A percentile compares a stretch with the other conserved stretches of the same genome.
Conservation (phyloP, 2,797 vertebrate genomes). For the Helicolenus hilgendorfi region DNA sequence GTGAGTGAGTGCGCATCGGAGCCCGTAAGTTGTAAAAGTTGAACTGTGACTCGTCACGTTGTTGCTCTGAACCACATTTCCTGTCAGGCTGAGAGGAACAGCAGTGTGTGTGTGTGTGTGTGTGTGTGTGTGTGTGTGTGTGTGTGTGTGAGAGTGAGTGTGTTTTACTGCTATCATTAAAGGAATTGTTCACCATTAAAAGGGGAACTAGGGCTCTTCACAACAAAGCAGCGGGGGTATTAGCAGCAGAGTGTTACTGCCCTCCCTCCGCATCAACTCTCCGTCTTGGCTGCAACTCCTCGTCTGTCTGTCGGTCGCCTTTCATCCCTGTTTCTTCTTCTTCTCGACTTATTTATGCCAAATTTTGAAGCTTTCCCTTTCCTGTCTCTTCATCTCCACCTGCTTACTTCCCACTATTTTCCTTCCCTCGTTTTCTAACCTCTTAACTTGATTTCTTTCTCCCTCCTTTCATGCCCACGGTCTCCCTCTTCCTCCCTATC, state of each 20-base stretch:
- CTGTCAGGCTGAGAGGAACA: conserved; percentile 67
- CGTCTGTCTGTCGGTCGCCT: conserved; percentile 36
- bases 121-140: conserved; percentile 44
- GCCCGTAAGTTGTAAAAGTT: conserved; percentile 71
- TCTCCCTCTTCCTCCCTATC: background rate
- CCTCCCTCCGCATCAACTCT: conserved; percentile 62
- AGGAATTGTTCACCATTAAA: conserved; percentile 81
- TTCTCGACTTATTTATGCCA: background rate
- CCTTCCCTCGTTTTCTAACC: background rate
- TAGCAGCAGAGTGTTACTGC: conserved; percentile 79
- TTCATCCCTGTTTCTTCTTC: conserved; percentile 21
- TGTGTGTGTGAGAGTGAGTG: conserved; percentile 46
- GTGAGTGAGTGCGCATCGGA: conserved; percentile 16
- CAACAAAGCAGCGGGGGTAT: conserved; percentile 84
- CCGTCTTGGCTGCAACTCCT: conserved; percentile 56
- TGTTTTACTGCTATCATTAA: conserved; percentile 84
- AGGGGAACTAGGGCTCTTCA: conserved; percentile 75
- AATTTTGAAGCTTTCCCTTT: background rate
- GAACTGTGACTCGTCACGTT: conserved; percentile 75
- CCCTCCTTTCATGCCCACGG: background rate
- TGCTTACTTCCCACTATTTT: background rate
- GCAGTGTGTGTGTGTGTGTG: conserved; percentile 46
- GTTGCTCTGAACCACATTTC: conserved; percentile 73
- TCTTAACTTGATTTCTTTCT: conserved; percentile 10
- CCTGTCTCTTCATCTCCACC: background rate